Evolutionary conservation across 2,797 vertebrate genomes (phyloP).

Genomic region (Coregonus suidteri): DNA sequence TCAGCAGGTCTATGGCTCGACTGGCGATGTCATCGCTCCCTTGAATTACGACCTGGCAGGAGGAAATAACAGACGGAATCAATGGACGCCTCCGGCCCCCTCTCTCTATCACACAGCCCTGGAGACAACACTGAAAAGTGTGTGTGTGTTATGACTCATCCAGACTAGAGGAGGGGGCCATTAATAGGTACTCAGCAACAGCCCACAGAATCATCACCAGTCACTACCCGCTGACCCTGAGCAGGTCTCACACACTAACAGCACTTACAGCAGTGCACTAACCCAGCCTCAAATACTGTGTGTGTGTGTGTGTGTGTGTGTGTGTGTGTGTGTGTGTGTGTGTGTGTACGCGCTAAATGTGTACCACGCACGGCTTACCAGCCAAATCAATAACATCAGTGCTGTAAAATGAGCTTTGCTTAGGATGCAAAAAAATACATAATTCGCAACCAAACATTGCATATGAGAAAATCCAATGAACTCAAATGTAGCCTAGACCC

Average conservation of each 20-base stretch:
- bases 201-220: background rate
- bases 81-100: background rate
- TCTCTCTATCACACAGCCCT: background rate
- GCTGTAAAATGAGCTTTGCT: background rate
- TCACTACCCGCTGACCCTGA: background rate
- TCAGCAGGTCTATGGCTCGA: conserved; percentile 97
- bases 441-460: background rate
- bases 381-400: background rate
- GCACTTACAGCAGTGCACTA: background rate
- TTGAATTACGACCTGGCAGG: conserved; percentile 93
- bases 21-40: conserved; percentile 97
- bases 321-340: background rate
- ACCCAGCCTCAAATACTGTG: background rate
- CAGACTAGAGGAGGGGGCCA: conserved; percentile 7
- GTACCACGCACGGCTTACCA: background rate
- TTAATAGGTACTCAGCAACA: background rate
- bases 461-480: background rate
- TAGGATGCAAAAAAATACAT: background rate
- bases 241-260: background rate
- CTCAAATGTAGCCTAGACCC: background rate
- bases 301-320: conserved; percentile 1
- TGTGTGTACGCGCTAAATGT: too few species aligned
- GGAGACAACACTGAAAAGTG: background rate
- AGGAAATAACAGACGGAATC: conserved; percentile 18
- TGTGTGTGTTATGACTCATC: conserved; percentile 17